Evolutionary conservation across 2,797 vertebrate genomes (phyloP).

Genomic region (Amniataba percoides): DNA sequence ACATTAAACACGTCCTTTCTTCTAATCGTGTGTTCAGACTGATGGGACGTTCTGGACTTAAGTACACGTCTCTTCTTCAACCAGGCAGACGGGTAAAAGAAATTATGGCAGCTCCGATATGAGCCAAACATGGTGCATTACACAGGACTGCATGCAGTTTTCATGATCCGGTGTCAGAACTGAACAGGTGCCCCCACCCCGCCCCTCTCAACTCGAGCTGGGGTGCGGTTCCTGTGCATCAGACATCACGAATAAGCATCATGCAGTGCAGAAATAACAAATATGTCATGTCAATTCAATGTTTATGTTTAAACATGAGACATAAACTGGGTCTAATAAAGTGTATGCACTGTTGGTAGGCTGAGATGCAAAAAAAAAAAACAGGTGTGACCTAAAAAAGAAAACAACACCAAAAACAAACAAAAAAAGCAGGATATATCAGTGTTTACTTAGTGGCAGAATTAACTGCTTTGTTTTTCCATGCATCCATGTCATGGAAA

Average conservation of each 20-base stretch:
- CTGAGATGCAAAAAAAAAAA: constrained; percentile 13
- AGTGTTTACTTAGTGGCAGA: constrained; percentile 11
- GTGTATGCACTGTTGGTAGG: neutral
- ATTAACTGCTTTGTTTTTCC: constrained; percentile 29
- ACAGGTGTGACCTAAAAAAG: constrained; percentile 9
- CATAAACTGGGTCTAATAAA: constrained; percentile 33
- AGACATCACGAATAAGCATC: constrained; percentile 27
- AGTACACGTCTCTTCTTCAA: neutral
- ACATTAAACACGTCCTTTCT: neutral
- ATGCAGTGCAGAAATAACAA: constrained; percentile 31
- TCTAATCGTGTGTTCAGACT: neutral
- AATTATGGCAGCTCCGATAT: neutral
- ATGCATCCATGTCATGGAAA: constrained; percentile 15
- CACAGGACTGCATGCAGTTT: constrained; percentile 40
- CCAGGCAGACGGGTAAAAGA: constrained; percentile 7
- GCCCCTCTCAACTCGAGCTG: constrained; percentile 31
- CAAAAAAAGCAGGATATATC: neutral
- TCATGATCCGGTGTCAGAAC: neutral
- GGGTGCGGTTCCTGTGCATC: neutral
- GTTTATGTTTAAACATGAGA: constrained; percentile 4
- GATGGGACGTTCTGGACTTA: neutral
- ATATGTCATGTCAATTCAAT: neutral
- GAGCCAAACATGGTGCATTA: constrained; percentile 11
- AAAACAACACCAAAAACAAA: neutral
- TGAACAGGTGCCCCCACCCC: constrained; percentile 1